Evolutionary conservation across 2,113 vertebrate genomes (phyloP), one percentile per base, ranked within the genome.

Genomic region (Macquaria australasica): DNA sequence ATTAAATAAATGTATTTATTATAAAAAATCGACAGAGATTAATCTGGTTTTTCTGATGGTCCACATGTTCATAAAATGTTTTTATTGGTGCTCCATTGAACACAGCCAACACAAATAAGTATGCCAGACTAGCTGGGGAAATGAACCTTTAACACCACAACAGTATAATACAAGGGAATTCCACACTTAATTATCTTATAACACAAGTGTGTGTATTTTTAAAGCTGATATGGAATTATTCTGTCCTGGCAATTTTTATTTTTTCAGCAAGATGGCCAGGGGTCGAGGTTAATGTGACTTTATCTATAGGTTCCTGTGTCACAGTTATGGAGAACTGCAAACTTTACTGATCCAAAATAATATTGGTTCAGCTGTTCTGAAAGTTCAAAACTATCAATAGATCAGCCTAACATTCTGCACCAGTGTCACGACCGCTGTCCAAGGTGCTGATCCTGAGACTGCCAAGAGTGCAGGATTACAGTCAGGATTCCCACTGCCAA

Each of bases 401-500:
- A 31, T 69, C 39, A 28, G 9, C 9, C 4, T 0, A 11, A n/a
- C 23, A 15, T 31, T 48, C 59, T 28, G 10, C 15, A 55, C 23
- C 12, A 18, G 63, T 34, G 25, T 39, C 11, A 60, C 12, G 7
- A 7, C 39, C 1, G 15, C 67, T 77, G 66, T 64, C 39, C 74
- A n/a, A 18, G 48, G 39, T 50, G 56, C 37, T 71, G 81, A 83
- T 72, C 67, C 67, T 1, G 11, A 15, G 4, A 64, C 73, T 64
- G 53, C 55, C n/a, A 25, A 63, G 45, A 64, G 55, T 21, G 76
- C n/a, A 74, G 70, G 48, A 59, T 70, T 56, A 80, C 50, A 63
- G 4, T 45, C n/a, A 15, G 28, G 15, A 72, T 51, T 41, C 2
- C 14, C 6, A 62, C 3, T 50, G n/a, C 12, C 25, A 62, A 18